Percentiles rank a stretch among this genome's conserved stretches.
Conservation (phyloP, 2,888 invertebrate genomes). For the Rhyacophila evoluta region DNA sequence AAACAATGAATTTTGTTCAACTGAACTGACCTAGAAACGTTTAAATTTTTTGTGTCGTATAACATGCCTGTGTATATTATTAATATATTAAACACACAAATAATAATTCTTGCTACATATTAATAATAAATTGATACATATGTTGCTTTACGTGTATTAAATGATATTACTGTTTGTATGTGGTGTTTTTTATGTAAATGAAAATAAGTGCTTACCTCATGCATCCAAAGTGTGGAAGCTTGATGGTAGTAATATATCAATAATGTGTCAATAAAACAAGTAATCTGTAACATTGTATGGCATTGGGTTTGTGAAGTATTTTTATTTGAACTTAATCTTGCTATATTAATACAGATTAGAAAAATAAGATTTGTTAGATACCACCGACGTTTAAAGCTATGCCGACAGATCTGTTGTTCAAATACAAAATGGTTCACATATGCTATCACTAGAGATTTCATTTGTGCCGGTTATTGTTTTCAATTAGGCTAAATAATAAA, state of each 20-base stretch:
- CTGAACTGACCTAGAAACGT: no score
- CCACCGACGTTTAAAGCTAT: no score
- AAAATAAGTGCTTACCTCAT: not conserved
- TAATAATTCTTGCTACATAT: conserved; percentile 23
- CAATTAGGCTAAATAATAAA: conserved; percentile 20
- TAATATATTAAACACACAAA: conserved; percentile 28
- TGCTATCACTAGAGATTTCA: no score
- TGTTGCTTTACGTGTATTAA: conserved; percentile 42
- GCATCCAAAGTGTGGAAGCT: not conserved
- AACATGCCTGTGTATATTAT: conserved; percentile 29
- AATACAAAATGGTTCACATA: no score
- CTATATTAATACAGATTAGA: no score
- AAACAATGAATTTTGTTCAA: no score
- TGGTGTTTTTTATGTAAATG: conserved; percentile 35
- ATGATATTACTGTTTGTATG: conserved; percentile 28
- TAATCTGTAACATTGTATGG: not conserved
- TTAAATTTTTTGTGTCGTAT: no score
- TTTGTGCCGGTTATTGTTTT: no score
- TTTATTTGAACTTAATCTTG: not conserved
- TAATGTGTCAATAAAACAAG: not conserved
- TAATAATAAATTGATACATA: conserved; percentile 25
- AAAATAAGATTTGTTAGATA: no score
- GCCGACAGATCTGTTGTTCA: no score
- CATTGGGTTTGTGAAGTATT: not conserved
- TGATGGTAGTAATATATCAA: not conserved